Conservation (phyloP, 2,113 vertebrate genomes). For the Microcebus lehilahytsara region DNA sequence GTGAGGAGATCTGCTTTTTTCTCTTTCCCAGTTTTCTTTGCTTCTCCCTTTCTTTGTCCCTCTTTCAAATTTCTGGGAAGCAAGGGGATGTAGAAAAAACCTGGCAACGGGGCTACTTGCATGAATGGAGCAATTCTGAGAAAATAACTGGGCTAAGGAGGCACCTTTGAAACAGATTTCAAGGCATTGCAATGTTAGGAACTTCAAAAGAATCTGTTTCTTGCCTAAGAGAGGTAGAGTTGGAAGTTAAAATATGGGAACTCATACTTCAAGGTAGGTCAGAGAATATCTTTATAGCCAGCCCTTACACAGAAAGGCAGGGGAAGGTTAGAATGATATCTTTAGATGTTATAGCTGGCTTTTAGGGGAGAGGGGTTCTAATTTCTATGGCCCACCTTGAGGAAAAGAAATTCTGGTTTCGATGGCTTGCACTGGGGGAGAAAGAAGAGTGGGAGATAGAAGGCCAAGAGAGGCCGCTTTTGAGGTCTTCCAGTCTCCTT, state of each 20-base stretch:
- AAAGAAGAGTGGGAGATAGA: not conserved
- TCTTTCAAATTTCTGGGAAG: slow-evolving; percentile 11
- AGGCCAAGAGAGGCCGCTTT: not conserved
- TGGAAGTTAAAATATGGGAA: not conserved
- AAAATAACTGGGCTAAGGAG: not conserved
- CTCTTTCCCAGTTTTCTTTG: slow-evolving; percentile 8
- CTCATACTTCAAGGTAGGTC: not conserved
- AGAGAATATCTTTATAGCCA: not conserved
- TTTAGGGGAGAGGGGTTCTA: not conserved
- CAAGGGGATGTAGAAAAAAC: not conserved
- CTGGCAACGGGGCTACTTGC: not conserved
- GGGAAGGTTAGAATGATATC: not conserved
- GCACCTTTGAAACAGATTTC: not conserved
- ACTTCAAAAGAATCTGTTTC: not conserved
- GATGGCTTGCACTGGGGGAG: not conserved
- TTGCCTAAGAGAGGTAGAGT: not conserved
- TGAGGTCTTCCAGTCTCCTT: not conserved
- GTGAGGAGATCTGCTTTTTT: not conserved
- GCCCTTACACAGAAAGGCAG: not conserved
- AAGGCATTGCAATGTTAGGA: not conserved
- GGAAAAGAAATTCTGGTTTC: not conserved
- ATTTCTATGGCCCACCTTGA: not conserved
- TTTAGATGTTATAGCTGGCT: not conserved
- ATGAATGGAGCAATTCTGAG: not conserved
- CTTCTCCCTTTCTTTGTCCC: not conserved